phyloP scores from a whole-genome alignment of 2,113 vertebrate species.

The Cranoglanis bouderius region DNA sequence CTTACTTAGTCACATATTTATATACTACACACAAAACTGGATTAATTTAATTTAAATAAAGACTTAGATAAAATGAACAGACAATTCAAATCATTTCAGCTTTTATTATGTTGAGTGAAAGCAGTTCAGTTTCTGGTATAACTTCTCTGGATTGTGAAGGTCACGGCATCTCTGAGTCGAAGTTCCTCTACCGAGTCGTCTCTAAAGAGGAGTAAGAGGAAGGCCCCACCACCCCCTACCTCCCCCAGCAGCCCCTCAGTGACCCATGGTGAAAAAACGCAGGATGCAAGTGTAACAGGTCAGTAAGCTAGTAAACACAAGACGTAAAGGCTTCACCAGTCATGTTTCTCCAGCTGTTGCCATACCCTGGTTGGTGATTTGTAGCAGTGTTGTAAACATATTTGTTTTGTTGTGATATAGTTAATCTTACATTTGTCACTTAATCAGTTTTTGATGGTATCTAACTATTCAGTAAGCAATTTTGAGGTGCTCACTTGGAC shows the following conservation, averaged over 20 bases:
- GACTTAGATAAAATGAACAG: neutral
- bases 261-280: slow-evolving; percentile 61
- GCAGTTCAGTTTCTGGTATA: slow-evolving; percentile 10
- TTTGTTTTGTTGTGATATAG: neutral
- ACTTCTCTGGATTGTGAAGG: slow-evolving; percentile 58
- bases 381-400: neutral
- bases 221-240: slow-evolving; percentile 86
- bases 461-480: neutral
- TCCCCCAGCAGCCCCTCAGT: slow-evolving; percentile 47
- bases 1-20: neutral
- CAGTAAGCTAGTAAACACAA: slow-evolving; percentile 36
- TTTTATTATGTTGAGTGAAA: slow-evolving; percentile 10
- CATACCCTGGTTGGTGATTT: neutral
- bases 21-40: neutral
- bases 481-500: slow-evolving; percentile 3
- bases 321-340: neutral
- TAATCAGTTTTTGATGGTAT: neutral
- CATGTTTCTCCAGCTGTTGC: slow-evolving; percentile 6
- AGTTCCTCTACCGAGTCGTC: slow-evolving; percentile 74
- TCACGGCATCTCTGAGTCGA: slow-evolving; percentile 64
- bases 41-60: neutral
- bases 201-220: slow-evolving; percentile 89
- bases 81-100: neutral
- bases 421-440: neutral
- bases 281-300: slow-evolving; percentile 64